Base-by-base conservation (phyloP, 2,797 vertebrate species). In the Parauchenoglanis punctatus region DNA sequence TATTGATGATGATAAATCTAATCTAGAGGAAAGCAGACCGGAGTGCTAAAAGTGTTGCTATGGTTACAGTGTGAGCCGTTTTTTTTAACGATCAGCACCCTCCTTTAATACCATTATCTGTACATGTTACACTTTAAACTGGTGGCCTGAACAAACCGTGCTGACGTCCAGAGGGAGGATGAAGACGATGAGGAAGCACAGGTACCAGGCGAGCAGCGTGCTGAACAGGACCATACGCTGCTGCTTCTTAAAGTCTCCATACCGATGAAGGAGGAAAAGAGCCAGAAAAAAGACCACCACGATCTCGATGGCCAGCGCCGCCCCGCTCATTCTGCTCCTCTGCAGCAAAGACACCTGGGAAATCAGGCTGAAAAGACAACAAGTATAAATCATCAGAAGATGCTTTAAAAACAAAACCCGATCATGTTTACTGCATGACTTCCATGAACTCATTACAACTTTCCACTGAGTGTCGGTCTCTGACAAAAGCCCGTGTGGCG, bases 111-210 rank as follows among this genome's bases (percentile, higher is more conserved):
- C 23, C 15, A 17, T 84, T 35, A 40, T 6, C 0, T 2, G 10
- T 58, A 28, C 7, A 2, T 40, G 46, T 58, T 25, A 25, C 6
- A 58, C 25, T 10, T 28, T 25, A 58, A 73, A 44, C 17, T 7
- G 23, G n/a, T 8, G 5, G 7, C 63, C 13, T 70, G 81, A 13
- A 92, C 97, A 94, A 93, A 99, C 98, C 96, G 97, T 98, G 93
- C 97, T 99, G 91, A 99, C 98, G 90, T 99, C 98, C 93, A 99
- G 94, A 0, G 98, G 98, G 72, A 99, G 89, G 90, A 99, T 99
- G 92, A 99, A 99, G 82, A 99, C 97, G 89, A 99, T 99, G 90
- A 99, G 97, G 93, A 99, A 99, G 92, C 98, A 99, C 91, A 99
- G 97, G 93, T 98, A 99, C 98, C 98, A 99, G 92, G 98, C 98